Conservation (phyloP, 2,113 vertebrate genomes). For the Dendropsophus ebraccatus region DNA sequence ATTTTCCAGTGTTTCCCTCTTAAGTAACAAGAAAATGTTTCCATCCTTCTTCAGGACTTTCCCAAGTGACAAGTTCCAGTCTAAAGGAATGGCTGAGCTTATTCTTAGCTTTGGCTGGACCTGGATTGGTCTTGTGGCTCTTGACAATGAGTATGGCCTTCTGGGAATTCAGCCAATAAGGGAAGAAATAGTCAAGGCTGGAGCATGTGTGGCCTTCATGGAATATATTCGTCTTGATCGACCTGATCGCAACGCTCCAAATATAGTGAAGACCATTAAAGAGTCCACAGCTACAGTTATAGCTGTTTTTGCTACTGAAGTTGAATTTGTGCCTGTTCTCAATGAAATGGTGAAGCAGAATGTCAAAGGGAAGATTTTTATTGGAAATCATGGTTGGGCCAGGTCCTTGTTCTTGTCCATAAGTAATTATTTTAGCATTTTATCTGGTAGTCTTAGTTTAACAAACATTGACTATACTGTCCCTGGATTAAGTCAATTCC, state of each 20-base stretch:
- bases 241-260: too few species aligned
- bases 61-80: slow-evolving; percentile 61
- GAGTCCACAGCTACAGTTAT: too few species aligned
- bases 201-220: too few species aligned
- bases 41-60: slow-evolving; percentile 66
- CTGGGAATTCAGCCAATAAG: too few species aligned
- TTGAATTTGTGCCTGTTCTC: too few species aligned
- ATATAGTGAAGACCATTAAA: too few species aligned
- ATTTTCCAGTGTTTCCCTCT: slow-evolving; percentile 57
- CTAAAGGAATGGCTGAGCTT: slow-evolving; percentile 64
- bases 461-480: background rate
- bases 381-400: slow-evolving; percentile 42
- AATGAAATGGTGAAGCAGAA: slow-evolving; percentile 60
- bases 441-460: slow-evolving; percentile 47
- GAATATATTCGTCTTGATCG: too few species aligned
- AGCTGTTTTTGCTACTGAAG: too few species aligned
- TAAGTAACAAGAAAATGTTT: slow-evolving; percentile 71
- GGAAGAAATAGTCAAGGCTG: too few species aligned
- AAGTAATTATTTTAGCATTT: background rate
- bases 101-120: slow-evolving; percentile 79
- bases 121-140: slow-evolving; percentile 78
- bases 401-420: background rate
- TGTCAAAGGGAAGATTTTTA: slow-evolving; percentile 47
- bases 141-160: slow-evolving; percentile 68
- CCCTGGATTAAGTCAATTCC: slow-evolving; percentile 35